These are phyloP conservation scores for Speoplatyrhinus poulsoni DNA, from an alignment of 2,113 vertebrate genomes.

Conservation along the genomic window DNA sequence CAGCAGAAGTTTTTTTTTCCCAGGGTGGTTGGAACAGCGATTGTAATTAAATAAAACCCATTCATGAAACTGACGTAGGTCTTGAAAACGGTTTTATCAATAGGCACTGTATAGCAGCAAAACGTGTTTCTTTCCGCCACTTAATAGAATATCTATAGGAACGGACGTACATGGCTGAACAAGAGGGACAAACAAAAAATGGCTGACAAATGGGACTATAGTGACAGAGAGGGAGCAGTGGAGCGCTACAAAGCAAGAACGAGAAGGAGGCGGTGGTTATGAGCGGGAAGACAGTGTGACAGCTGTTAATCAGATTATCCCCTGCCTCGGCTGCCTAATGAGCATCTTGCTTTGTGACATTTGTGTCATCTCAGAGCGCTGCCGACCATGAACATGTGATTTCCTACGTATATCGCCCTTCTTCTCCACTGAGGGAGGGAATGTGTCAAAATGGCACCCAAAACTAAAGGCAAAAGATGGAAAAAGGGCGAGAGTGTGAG, in stretches of 20 bases:
- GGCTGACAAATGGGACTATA: conserved; percentile 16
- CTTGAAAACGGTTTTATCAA: no score
- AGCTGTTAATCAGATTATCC: conserved; percentile 81
- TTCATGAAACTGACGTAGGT: no score
- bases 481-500: conserved; percentile 20
- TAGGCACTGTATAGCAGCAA: no score
- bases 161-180: no score
- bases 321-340: conserved; percentile 77
- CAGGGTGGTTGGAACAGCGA: no score
- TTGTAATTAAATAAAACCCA: no score
- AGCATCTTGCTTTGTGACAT: conserved; percentile 75
- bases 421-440: conserved; percentile 60
- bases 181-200: conserved; percentile 14
- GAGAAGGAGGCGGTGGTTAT: conserved; percentile 59
- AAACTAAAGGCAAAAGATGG: conserved; percentile 51
- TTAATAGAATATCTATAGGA: no score
- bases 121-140: no score
- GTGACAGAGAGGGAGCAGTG: conserved; percentile 43
- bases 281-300: conserved; percentile 71
- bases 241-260: conserved; percentile 59
- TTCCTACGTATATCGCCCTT: conserved; percentile 57
- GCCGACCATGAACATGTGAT: conserved; percentile 72
- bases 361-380: conserved; percentile 68
- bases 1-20: no score
- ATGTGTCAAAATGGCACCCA: conserved; percentile 59